Conservation (phyloP, 2,888 invertebrate species). For the Drosophila parthenogenetica region DNA sequence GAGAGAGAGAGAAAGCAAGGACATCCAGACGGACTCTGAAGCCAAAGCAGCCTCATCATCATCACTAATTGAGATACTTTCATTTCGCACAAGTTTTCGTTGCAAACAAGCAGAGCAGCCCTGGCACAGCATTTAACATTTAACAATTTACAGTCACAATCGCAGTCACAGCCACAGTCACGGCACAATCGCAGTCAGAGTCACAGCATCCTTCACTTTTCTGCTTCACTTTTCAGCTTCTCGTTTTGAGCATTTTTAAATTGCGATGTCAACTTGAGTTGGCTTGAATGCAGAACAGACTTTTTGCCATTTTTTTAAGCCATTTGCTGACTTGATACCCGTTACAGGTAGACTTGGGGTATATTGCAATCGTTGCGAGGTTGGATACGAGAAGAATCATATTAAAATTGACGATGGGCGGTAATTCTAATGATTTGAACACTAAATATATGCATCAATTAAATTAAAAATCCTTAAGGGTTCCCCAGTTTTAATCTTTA, state of each 20-base stretch:
- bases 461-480: no score
- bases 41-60: slow-evolving; percentile 26
- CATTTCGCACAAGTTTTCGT: slow-evolving; percentile 33
- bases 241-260: slow-evolving; percentile 43
- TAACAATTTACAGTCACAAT: not conserved
- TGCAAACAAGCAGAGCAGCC: slow-evolving; percentile 26
- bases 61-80: slow-evolving; percentile 69
- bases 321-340: no score
- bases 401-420: no score
- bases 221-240: slow-evolving; percentile 23
- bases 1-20: slow-evolving; percentile 1
- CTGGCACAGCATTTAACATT: not conserved
- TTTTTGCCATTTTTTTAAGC: not conserved
- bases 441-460: no score
- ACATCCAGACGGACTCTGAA: slow-evolving; percentile 12
- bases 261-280: slow-evolving; percentile 46
- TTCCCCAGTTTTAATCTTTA: no score
- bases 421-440: no score
- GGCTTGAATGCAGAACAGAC: slow-evolving; percentile 18
- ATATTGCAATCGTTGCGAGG: no score
- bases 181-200: not conserved
- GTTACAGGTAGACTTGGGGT: no score
- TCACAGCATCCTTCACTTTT: slow-evolving; percentile 29
- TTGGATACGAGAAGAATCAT: no score
- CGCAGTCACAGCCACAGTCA: not conserved